Base-by-base conservation (phyloP, 2,888 invertebrate genomes). In the Temnothorax rugatulus region DNA sequence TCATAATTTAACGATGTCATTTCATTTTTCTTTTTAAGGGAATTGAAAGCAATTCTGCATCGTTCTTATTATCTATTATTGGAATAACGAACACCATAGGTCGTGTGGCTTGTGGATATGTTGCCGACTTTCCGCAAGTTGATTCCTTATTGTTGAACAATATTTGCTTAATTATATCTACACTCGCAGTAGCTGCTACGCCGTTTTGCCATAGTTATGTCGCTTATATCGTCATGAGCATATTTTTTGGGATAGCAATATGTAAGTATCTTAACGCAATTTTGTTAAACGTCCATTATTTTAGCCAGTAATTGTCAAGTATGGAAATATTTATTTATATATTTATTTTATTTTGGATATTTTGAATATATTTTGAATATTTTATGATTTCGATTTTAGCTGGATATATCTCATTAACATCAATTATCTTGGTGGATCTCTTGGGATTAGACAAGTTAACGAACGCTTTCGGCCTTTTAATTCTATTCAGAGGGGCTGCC, bases 391-490 rank as follows among this genome's bases (percentile, higher is more conserved):
- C 29, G 2, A 63, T 89, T 90, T 86, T 96, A 98, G 98, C 99
- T 87, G 99, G 99, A 86, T 99, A 99, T 95, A 99, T 99, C 93
- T 99, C 99, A 13, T 96, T 99, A 84, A 99, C 99, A 61, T 99
- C 99, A 71, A 99, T 99, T 94, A 99, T 99, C 93, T 96, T 99
- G 87, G 99, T 99, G 90, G 99, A 99, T 95, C 96, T 99, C 54
- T 96, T 99, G 69, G 99, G 99, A 1, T 95, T 99, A 94, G 99
- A 99, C 94, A 98, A 98, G 94, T 95, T 99, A 90, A 99, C 99
- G 68, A 99, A 99, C 95, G 99, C 99, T 68, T 99, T 99, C 95
- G 99, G 99, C 15, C 96, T 99, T 87, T 96, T 99, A 82, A 99
- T 99, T 92, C 95, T 99, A 90, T 99, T 99, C 96, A 97, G 99